Evolutionary conservation across 2,888 invertebrate species (phyloP), one percentile per base, ranked within the genome.

Genomic region (Myopa tessellatipennis): DNA sequence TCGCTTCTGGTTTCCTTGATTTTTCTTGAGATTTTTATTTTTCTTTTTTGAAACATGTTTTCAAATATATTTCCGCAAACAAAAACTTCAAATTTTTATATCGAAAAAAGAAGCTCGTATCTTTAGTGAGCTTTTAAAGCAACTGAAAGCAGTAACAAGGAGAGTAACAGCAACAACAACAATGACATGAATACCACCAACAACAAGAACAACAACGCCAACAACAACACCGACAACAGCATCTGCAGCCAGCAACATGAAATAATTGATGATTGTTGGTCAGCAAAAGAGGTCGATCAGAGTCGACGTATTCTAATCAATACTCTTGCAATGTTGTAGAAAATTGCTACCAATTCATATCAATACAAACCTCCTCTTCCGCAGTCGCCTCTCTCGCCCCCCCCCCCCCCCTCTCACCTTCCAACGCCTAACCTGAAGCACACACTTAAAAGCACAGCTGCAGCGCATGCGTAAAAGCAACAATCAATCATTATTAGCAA

Each of bases 391-490:
- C 3, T 3, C 12, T 12, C 16, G 2, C 55, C n/a, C 5, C 55
- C 12, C 55, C 16, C 55, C 65, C 7, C 16, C 34, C 34, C 65
- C 10, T 12, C 10, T 14, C 55, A 3, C 55, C 26, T n/a, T n/a
- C n/a, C n/a, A n/a, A n/a, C 26, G 1, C 26, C 26, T 26, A 1
- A 26, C 26, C 26, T 2, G 1, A 26, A 26, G 26, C 26, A 26
- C 26, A 26, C 26, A 26, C 26, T 26, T 26, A 55, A 55, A 63
- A 36, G 34, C 34, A 26, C 36, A 60, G 36, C 8, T n/a, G 40
- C 40, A 38, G 36, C 40, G 65, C 74, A 55, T 70, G 76, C 82
- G 81, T 84, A 85, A 85, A 84, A 85, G 85, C 85, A 83, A 83
- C 82, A 84, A 85, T 85, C 85, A 85, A 85, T 71, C 77, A 69